Evolutionary conservation across 2,113 vertebrate genomes (phyloP), one percentile per base, ranked within the genome.

Genomic region (Aviceda subcristata): DNA sequence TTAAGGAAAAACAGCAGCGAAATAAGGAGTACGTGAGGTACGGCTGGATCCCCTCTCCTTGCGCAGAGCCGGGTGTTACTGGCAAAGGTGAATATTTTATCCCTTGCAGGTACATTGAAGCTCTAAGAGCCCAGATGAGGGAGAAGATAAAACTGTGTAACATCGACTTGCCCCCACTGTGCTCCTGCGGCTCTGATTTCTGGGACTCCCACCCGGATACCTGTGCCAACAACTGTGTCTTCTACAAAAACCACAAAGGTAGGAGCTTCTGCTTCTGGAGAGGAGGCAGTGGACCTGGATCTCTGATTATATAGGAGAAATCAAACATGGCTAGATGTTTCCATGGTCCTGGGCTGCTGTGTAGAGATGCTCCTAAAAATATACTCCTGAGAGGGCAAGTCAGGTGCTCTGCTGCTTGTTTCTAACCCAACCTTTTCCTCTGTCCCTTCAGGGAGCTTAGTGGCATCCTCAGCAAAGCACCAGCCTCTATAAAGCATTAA

Each of bases 161-260:
- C 73, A 95, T 98, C 2, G 98, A 98, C 10, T 97, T 99, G 50
- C 99, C 99, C 46, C 98, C 98, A 1, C 97, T 99, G 29, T 99
- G 99, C 96, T 99, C 97, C 98, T 99, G 99, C 32, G 99, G 98
- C 1, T 96, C 98, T 2, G 97, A 98, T 53, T 99, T 99, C 97
- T 99, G 99, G 99, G 99, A 99, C 82, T 98, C 99, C 23, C 99
- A 99, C 89, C 99, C 99, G 0, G 98, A 99, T 59, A 99, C 98
- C 60, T 99, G 99, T 6, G 99, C 99, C 48, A 99, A 99, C 97
- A 99, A 99, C 97, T 99, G 99, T 5, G 22, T 99, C 80, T 99
- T 99, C 97, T 99, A 99, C 98, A 98, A 98, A 96, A 99, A 99
- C 80, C 98, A 98, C 64, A 98, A 97, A 99, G 99, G 98, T 99